A percentile compares a stretch with the other conserved stretches of the same genome.
Evolutionary conservation across 2,797 vertebrate genomes (phyloP).

Genomic region (Ataeniobius toweri): DNA sequence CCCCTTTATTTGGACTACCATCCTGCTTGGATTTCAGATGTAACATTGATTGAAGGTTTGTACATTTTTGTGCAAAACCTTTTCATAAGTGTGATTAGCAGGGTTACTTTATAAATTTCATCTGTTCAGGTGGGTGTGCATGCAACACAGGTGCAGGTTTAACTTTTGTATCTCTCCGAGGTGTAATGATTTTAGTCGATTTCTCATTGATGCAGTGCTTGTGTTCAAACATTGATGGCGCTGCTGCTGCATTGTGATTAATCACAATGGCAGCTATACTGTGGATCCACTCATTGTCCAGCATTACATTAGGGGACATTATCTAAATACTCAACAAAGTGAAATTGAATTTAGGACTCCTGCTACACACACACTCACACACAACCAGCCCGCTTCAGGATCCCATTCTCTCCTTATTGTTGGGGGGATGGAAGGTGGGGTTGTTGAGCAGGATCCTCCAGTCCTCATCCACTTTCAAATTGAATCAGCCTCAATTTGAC

Average conservation of each 20-base stretch:
- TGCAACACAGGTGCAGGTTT: conserved; percentile 7
- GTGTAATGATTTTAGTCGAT: conserved; percentile 17
- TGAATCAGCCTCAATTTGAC: conserved; percentile 81
- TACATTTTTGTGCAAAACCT: neutral
- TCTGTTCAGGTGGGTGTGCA: neutral
- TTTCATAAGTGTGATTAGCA: neutral
- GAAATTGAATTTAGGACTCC: conserved; percentile 77
- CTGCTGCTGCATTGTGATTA: conserved; percentile 73
- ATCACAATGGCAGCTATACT: conserved; percentile 35
- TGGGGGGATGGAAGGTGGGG: conserved; percentile 24
- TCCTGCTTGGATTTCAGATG: neutral
- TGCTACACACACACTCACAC: conserved; percentile 19
- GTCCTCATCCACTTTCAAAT: conserved; percentile 77
- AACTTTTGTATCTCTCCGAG: conserved; percentile 17
- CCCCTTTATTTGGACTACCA: neutral
- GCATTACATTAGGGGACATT: conserved; percentile 78
- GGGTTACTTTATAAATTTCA: neutral
- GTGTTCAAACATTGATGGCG: conserved; percentile 65
- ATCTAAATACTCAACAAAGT: conserved; percentile 82
- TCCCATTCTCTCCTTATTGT: conserved; percentile 79
- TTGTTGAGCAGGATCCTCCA: conserved; percentile 66
- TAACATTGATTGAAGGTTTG: neutral
- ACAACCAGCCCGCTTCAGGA: conserved; percentile 67
- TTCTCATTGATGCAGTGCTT: conserved; percentile 39
- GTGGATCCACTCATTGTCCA: conserved; percentile 58